Percentiles rank a stretch among this genome's conserved stretches.
Conservation (phyloP, 1,140 invertebrate genomes). For the Macrobrachium rosenbergii region DNA sequence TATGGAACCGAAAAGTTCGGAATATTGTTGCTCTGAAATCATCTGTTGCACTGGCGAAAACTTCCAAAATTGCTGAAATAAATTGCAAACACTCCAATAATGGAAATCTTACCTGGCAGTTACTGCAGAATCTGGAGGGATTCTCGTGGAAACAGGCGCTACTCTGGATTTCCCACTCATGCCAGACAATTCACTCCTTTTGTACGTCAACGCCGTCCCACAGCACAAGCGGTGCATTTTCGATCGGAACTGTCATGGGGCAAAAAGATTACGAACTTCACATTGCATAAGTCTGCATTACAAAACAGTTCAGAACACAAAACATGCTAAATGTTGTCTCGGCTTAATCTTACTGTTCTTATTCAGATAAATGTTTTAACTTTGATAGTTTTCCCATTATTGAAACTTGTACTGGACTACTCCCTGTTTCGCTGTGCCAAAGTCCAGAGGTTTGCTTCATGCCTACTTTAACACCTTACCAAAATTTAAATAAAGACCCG, state of each 20-base stretch:
- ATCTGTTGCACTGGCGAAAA: too few relatives aligned
- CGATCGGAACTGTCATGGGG: conserved; percentile 53
- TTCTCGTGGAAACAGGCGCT: neutral
- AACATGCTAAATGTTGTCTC: neutral
- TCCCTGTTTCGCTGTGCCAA: too few relatives aligned
- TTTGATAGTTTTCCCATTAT: too few relatives aligned
- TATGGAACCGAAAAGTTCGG: too few relatives aligned
- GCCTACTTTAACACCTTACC: too few relatives aligned
- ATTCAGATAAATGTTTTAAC: too few relatives aligned
- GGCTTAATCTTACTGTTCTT: too few relatives aligned
- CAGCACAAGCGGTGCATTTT: conserved; percentile 64
- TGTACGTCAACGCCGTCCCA: conserved; percentile 64
- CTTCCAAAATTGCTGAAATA: neutral
- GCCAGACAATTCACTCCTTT: conserved; percentile 54
- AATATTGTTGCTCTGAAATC: too few relatives aligned
- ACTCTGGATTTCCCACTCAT: conserved; percentile 50
- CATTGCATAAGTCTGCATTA: neutral
- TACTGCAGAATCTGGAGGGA: neutral
- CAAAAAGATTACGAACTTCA: neutral
- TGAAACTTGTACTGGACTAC: too few relatives aligned
- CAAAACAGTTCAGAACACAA: neutral
- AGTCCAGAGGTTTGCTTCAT: too few relatives aligned
- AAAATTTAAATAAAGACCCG: too few relatives aligned
- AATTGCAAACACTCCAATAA: neutral
- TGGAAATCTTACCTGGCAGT: neutral